Evolutionary conservation across 2,888 invertebrate species (phyloP).

Genomic region (Blera fallax): DNA sequence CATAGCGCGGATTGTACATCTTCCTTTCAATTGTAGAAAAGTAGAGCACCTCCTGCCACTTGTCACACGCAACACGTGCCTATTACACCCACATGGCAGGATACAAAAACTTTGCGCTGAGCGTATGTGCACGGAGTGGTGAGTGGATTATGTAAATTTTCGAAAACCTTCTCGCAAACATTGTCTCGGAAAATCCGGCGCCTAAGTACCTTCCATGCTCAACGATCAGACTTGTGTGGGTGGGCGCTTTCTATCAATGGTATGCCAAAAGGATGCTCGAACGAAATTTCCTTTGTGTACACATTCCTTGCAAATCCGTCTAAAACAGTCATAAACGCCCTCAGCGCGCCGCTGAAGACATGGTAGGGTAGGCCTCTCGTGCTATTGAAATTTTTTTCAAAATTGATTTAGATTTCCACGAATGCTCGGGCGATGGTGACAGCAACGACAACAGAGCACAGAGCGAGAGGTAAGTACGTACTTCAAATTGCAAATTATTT

Average conservation of each 20-base stretch:
- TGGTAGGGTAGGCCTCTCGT: neutral
- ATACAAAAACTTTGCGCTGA: neutral
- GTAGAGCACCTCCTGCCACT: neutral
- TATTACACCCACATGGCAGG: neutral
- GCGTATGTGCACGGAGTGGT: neutral
- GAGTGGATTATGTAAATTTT: neutral
- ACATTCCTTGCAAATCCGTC: neutral
- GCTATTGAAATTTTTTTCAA: slow-evolving; percentile 20
- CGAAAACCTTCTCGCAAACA: neutral
- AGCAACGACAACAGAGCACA: neutral
- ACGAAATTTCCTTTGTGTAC: neutral
- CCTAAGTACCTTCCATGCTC: neutral
- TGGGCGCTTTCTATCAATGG: neutral
- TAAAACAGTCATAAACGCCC: neutral
- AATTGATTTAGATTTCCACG: slow-evolving; percentile 35
- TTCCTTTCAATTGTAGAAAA: neutral
- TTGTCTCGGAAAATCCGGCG: neutral
- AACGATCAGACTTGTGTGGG: neutral
- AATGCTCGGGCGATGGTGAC: slow-evolving; percentile 1
- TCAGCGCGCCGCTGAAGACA: neutral
- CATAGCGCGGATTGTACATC: neutral
- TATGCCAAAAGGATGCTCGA: neutral
- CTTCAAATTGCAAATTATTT: neutral
- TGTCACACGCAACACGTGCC: neutral
- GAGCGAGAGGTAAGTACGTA: neutral